These are phyloP conservation scores for Drosophila athabasca DNA, from an alignment of 1,140 invertebrate genomes.

Conservation along the genomic window DNA sequence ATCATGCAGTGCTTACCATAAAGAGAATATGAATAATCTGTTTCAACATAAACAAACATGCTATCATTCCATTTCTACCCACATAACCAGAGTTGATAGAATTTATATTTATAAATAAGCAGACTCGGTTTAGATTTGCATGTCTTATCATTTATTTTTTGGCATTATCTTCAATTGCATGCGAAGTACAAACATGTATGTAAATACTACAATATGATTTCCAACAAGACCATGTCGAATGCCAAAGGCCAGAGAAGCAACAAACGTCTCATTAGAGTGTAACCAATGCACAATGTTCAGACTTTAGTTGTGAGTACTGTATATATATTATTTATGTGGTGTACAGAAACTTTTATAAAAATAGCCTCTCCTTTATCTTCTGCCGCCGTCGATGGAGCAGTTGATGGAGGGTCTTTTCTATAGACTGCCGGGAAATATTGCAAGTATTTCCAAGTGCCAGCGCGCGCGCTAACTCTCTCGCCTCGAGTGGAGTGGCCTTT, in stretches of 20 bases:
- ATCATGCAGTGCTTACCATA: too few species aligned
- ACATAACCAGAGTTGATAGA: too few species aligned
- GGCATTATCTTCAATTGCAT: neutral
- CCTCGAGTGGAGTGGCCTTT: conserved; percentile 57
- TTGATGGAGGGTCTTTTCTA: neutral
- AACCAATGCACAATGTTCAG: neutral
- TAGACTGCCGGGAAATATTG: conserved; percentile 22
- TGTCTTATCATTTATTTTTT: conserved; percentile 1
- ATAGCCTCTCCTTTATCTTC: conserved; percentile 18
- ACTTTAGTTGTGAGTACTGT: neutral
- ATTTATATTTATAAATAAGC: too few species aligned
- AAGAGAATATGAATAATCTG: too few species aligned
- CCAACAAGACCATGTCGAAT: neutral
- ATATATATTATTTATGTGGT: neutral
- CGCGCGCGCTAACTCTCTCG: conserved; percentile 30
- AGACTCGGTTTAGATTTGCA: too few species aligned
- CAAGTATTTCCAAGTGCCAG: conserved; percentile 24
- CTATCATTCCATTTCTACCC: too few species aligned
- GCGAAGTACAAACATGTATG: conserved; percentile 8
- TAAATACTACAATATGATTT: neutral
- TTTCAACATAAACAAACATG: too few species aligned
- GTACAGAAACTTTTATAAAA: neutral
- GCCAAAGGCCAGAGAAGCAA: conserved; percentile 20
- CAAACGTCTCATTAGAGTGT: neutral
- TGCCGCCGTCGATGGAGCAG: conserved; percentile 9